phyloP scores from a whole-genome alignment of 2,888 invertebrate genomes.

The Onthophagus sagittarius region DNA sequence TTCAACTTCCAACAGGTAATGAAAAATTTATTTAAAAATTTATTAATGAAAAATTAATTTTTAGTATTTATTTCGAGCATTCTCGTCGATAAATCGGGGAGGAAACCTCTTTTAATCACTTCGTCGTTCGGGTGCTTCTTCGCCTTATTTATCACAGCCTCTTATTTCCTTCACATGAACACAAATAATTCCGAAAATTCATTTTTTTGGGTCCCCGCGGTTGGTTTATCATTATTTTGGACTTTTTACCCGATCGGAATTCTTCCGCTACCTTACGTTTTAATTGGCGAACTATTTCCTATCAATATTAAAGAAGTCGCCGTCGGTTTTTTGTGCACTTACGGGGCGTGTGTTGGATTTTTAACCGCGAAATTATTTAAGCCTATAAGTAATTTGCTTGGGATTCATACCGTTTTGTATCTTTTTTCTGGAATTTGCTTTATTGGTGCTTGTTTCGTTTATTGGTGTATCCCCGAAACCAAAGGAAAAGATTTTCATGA shows the following conservation, averaged over 20 bases:
- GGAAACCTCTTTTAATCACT: conserved; percentile 52
- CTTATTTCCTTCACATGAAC: conserved; percentile 48
- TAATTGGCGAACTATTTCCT: conserved; percentile 62
- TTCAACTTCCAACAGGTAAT: conserved; percentile 55
- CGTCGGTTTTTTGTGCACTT: conserved; percentile 55
- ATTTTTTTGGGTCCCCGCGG: conserved; percentile 53
- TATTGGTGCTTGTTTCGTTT: conserved; percentile 55
- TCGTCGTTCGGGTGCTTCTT: conserved; percentile 56
- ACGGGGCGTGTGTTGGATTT: conserved; percentile 56
- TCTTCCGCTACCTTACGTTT: conserved; percentile 58
- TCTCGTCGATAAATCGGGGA: conserved; percentile 54
- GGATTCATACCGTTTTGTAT: conserved; percentile 58
- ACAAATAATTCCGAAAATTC: conserved; percentile 43
- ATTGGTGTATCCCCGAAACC: conserved; percentile 59
- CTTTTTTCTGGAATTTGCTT: conserved; percentile 55
- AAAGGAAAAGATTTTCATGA: conserved; percentile 60
- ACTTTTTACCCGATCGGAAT: conserved; percentile 58
- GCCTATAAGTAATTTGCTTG: conserved; percentile 53
- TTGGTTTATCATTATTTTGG: conserved; percentile 56
- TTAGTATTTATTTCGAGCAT: conserved; percentile 36
- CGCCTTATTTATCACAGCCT: conserved; percentile 50
- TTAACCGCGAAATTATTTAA: conserved; percentile 59
- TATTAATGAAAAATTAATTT: conserved; percentile 39
- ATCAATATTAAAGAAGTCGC: conserved; percentile 61
- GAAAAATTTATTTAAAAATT: neutral